Percentiles rank a stretch among this genome's conserved stretches.
Evolutionary conservation across 2,113 vertebrate genomes (phyloP).

Genomic region (Ceuthmochares aereus): DNA sequence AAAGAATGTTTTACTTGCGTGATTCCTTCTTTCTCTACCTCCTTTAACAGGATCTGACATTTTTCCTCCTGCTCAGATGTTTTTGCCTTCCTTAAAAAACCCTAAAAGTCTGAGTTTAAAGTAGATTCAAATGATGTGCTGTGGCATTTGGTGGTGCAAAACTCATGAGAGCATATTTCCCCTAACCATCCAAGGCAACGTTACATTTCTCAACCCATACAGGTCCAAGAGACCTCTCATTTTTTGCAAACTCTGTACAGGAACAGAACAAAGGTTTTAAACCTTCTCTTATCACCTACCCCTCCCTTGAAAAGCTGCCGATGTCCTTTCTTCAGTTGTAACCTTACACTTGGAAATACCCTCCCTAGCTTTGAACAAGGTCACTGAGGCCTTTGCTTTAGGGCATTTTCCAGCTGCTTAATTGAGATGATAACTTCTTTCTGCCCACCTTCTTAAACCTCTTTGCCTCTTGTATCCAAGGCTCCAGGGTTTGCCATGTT

Average conservation of each 20-base stretch:
- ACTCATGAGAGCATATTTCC: fast-evolving
- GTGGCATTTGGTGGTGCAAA: background rate
- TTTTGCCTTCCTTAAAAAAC: background rate
- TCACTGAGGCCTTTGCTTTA: background rate
- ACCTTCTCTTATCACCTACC: background rate
- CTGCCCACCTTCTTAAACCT: background rate
- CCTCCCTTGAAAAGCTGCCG: background rate
- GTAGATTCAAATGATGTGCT: background rate
- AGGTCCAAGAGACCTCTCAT: background rate
- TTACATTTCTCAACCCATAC: background rate
- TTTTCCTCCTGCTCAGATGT: background rate
- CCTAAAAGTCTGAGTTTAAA: background rate
- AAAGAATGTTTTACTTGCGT: background rate
- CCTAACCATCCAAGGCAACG: background rate
- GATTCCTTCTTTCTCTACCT: background rate
- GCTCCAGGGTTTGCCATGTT: background rate
- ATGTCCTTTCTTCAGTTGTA: background rate
- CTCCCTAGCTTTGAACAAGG: background rate
- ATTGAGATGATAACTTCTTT: background rate
- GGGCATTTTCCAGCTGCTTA: background rate
- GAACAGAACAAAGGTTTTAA: background rate
- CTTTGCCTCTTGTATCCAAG: background rate
- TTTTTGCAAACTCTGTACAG: background rate
- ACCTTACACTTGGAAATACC: background rate
- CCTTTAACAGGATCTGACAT: background rate